phyloP scores from a whole-genome alignment of 1,140 invertebrate species.

The Hypsibius dujardini region DNA sequence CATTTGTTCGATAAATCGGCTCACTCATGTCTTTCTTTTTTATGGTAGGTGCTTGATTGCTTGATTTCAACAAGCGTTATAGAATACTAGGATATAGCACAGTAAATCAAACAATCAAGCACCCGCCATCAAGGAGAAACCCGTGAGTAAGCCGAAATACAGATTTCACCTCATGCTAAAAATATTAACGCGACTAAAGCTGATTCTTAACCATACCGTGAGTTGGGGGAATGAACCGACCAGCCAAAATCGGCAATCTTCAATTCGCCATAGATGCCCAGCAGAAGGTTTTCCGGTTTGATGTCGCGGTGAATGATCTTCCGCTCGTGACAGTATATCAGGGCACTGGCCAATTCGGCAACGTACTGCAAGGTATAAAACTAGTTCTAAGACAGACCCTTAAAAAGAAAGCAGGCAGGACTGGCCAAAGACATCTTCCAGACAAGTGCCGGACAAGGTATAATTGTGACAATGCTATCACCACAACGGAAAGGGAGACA shows the following conservation, averaged over 20 bases:
- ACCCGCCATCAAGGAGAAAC: too few relatives aligned
- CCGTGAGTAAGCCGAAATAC: neutral
- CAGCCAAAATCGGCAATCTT: constrained; percentile 96
- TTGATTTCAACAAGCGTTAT: too few relatives aligned
- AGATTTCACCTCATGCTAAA: neutral
- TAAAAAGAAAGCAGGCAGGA: constrained; percentile 16
- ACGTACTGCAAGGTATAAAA: constrained; percentile 54
- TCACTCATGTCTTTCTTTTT: too few relatives aligned
- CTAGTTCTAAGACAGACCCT: constrained; percentile 35
- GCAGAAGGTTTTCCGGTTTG: constrained; percentile 80
- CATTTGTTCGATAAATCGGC: too few relatives aligned
- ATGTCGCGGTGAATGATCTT: constrained; percentile 90
- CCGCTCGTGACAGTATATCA: constrained; percentile 77
- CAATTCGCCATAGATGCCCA: constrained; percentile 61
- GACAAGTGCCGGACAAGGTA: constrained; percentile 18
- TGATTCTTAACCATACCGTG: constrained; percentile 39
- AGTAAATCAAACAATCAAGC: too few relatives aligned
- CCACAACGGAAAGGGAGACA: constrained; percentile 16
- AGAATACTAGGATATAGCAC: too few relatives aligned
- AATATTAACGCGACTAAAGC: too few relatives aligned
- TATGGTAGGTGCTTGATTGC: too few relatives aligned
- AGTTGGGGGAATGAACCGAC: constrained; percentile 85
- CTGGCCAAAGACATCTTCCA: too few relatives aligned
- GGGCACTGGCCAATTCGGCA: constrained; percentile 62
- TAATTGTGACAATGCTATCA: constrained; percentile 6